A percentile compares a stretch with the other conserved stretches of the same genome.
These are phyloP conservation scores for Cichlasoma orientale DNA, from an alignment of 2,797 vertebrate genomes.

Conservation along the genomic window DNA sequence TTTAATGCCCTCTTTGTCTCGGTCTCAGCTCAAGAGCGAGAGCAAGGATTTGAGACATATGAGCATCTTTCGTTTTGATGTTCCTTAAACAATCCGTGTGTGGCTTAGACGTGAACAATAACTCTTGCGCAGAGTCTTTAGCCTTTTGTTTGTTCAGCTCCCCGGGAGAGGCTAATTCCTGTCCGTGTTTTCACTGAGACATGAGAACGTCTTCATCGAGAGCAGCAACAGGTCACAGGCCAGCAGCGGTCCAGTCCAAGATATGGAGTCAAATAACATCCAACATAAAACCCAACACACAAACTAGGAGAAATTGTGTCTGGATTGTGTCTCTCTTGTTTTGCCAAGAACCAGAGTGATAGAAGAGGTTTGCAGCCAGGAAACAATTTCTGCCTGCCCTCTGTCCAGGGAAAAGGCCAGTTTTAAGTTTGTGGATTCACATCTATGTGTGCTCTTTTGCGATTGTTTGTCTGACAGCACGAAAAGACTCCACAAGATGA, in stretches of 20 bases:
- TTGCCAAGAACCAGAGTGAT: constrained; percentile 45
- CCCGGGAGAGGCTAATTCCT: constrained; percentile 57
- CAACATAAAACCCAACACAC: constrained; percentile 10
- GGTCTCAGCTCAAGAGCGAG: constrained; percentile 26
- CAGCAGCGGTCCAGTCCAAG: constrained; percentile 28
- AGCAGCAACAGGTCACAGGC: constrained; percentile 46
- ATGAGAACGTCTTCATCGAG: constrained; percentile 45
- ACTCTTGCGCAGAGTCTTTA: constrained; percentile 39
- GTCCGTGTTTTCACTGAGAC: constrained; percentile 41
- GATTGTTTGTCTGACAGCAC: constrained; percentile 28
- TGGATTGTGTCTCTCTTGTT: constrained; percentile 55
- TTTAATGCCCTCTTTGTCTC: constrained; percentile 20
- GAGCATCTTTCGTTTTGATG: constrained; percentile 21
- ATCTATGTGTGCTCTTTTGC: constrained; percentile 12
- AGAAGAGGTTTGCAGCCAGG: constrained; percentile 20
- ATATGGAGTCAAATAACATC: constrained; percentile 49
- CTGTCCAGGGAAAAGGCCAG: constrained; percentile 39
- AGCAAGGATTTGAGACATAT: constrained; percentile 38
- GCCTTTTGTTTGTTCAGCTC: constrained; percentile 47
- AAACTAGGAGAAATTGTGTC: constrained; percentile 46
- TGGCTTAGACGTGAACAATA: constrained; percentile 48
- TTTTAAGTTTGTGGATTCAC: constrained; percentile 24
- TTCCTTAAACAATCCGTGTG: constrained; percentile 59
- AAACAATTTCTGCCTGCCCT: constrained; percentile 45
- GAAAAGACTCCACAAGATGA: constrained; percentile 48